phyloP scores from a whole-genome alignment of 2,113 vertebrate species.

The Colinus virginianus region DNA sequence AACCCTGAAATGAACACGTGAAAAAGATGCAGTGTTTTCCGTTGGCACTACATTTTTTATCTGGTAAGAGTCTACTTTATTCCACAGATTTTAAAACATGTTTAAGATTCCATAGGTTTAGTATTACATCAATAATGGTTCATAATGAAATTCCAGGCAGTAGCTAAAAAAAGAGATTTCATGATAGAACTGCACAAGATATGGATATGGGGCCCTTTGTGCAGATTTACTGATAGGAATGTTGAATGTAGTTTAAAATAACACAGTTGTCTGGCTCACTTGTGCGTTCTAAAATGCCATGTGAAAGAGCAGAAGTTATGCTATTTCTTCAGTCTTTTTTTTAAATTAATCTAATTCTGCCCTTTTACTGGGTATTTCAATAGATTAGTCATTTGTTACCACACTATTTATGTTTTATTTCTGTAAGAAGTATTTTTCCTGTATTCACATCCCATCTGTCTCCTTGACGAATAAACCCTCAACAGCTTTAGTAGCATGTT shows the following conservation, averaged over 20 bases:
- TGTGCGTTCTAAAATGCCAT: not conserved
- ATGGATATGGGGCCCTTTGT: constrained; percentile 5
- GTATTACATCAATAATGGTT: constrained; percentile 72
- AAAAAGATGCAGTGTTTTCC: constrained; percentile 49
- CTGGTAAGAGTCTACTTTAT: constrained; percentile 55
- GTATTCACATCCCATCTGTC: not conserved
- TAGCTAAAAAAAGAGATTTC: constrained; percentile 17
- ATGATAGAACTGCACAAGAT: not conserved
- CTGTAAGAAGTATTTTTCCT: not conserved
- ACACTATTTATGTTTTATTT: not conserved
- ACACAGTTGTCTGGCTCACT: not conserved
- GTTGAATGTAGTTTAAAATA: constrained; percentile 36
- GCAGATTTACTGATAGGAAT: constrained; percentile 29
- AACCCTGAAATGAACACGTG: constrained; percentile 41
- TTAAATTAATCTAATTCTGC: not conserved
- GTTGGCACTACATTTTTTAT: constrained; percentile 53
- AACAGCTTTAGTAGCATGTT: not conserved
- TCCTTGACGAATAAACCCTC: not conserved
- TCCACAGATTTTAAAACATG: constrained; percentile 64
- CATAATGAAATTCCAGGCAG: constrained; percentile 76
- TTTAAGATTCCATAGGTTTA: constrained; percentile 75
- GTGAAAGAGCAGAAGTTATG: not conserved
- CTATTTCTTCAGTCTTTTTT: not conserved
- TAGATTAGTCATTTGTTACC: not conserved
- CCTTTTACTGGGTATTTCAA: not conserved